A percentile compares a stretch with the other conserved stretches of the same genome.
phyloP scores from a whole-genome alignment of 2,113 vertebrate genomes.

The Callorhinus ursinus region DNA sequence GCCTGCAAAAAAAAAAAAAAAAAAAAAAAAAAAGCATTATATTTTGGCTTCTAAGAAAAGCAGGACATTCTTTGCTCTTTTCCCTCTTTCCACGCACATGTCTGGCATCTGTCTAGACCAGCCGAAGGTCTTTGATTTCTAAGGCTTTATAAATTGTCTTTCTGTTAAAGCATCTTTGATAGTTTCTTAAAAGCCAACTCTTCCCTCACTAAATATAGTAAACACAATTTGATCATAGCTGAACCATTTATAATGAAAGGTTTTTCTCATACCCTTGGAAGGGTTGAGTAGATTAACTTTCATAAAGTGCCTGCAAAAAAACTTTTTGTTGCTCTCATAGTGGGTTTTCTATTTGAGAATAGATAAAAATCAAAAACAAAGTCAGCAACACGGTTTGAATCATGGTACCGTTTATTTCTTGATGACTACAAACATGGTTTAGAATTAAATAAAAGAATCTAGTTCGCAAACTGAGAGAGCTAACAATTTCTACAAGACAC shows the following conservation, averaged over 20 bases:
- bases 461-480: conserved; percentile 32
- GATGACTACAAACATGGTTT: conserved; percentile 9
- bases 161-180: conserved; percentile 37
- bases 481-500: conserved; percentile 4
- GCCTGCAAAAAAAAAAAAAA: neutral
- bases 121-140: conserved; percentile 47
- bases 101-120: neutral
- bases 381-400: conserved; percentile 28
- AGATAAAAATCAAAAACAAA: conserved; percentile 55
- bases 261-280: conserved; percentile 20
- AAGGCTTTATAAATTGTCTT: conserved; percentile 32
- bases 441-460: conserved; percentile 32
- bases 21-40: neutral
- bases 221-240: neutral
- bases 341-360: conserved; percentile 41
- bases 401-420: conserved; percentile 42
- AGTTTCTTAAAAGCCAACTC: conserved; percentile 49
- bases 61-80: neutral
- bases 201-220: neutral
- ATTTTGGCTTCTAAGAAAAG: conserved; percentile 39
- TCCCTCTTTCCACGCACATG: neutral
- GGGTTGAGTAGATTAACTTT: conserved; percentile 23
- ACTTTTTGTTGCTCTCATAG: conserved; percentile 17
- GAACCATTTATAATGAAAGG: conserved; percentile 28
- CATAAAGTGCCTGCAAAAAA: neutral